Conservation (phyloP, 2,888 invertebrate species). For the Pemphredon lugubris region DNA sequence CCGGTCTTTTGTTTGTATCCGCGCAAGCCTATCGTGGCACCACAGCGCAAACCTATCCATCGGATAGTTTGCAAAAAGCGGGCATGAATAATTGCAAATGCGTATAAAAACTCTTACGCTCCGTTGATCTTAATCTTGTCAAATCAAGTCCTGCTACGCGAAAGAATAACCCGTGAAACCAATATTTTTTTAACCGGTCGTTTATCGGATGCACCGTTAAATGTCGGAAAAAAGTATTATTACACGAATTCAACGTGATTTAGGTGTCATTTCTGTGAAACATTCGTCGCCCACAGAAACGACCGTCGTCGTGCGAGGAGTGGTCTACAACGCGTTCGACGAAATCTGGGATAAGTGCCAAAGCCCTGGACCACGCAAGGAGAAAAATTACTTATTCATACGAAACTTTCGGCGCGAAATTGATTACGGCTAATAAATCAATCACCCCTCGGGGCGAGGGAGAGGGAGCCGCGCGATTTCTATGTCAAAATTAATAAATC, state of each 20-base stretch:
- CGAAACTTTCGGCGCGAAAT: slow-evolving; percentile 65
- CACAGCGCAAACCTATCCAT: too few relatives aligned
- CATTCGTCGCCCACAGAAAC: background rate
- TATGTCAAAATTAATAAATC: slow-evolving; percentile 61
- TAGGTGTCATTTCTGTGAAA: background rate
- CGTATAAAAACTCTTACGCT: too few relatives aligned
- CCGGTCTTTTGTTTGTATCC: too few relatives aligned
- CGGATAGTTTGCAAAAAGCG: too few relatives aligned
- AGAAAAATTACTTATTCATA: slow-evolving; percentile 64
- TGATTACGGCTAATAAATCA: slow-evolving; percentile 64
- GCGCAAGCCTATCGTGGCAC: too few relatives aligned
- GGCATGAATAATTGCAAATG: too few relatives aligned
- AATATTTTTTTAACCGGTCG: too few relatives aligned
- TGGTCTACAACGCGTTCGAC: slow-evolving; percentile 1
- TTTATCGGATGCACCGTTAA: too few relatives aligned
- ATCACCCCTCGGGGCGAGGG: slow-evolving; percentile 40
- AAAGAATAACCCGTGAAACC: too few relatives aligned
- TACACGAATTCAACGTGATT: background rate
- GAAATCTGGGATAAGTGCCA: slow-evolving; percentile 39
- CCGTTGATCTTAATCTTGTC: too few relatives aligned
- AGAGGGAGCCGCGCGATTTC: slow-evolving; percentile 38
- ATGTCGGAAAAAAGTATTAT: too few relatives aligned
- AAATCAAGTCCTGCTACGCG: too few relatives aligned
- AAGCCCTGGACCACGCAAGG: slow-evolving; percentile 48
- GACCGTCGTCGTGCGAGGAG: slow-evolving; percentile 9